Evolutionary conservation across 2,113 vertebrate genomes (phyloP).

Genomic region (Eidolon helvum): DNA sequence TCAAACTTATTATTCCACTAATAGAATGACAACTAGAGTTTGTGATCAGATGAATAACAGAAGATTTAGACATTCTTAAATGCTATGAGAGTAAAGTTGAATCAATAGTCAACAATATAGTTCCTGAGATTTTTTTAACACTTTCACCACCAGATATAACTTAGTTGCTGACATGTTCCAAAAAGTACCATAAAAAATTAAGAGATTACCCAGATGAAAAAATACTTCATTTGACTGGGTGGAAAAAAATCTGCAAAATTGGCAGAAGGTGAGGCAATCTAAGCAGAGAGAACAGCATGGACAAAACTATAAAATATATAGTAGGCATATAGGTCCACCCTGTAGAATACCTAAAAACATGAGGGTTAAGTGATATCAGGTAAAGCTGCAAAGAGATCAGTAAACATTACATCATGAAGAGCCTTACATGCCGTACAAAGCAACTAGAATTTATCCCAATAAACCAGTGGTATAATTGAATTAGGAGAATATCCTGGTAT

Average conservation of each 20-base stretch:
- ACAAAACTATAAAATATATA: background rate
- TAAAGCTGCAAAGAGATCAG: background rate
- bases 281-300: background rate
- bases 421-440: background rate
- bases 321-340: background rate
- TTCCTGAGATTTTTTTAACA: background rate
- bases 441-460: background rate
- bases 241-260: background rate
- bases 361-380: background rate
- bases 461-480: background rate
- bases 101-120: background rate
- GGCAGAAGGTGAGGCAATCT: background rate
- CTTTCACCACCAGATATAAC: background rate
- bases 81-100: background rate
- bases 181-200: background rate
- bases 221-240: background rate
- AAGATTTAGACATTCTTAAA: background rate
- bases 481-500: background rate
- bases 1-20: background rate
- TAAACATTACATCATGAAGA: background rate
- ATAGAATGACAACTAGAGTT: background rate
- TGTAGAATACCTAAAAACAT: background rate
- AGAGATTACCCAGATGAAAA: background rate
- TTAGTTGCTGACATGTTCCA: background rate
- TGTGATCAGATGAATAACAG: background rate